Evolutionary conservation across 92 coral and sea anemone genomes (phyloP), one percentile per base, ranked within the genome.

Genomic region (Zoanthus sansibaricus): DNA sequence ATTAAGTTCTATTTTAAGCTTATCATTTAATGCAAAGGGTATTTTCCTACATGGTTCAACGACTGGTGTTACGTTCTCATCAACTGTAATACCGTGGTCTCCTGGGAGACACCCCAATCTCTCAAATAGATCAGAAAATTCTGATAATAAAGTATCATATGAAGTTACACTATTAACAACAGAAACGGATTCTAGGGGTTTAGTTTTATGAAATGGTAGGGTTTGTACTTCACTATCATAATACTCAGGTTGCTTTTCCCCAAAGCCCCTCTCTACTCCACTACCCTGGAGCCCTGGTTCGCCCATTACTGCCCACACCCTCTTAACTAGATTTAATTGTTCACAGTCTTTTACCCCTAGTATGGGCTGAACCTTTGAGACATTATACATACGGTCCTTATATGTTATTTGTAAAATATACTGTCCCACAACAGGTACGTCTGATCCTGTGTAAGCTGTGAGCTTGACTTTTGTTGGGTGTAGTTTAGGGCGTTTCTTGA

Each of bases 111-210:
- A 86, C 9, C 89, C 84, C 54, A 86, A 37, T 0, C 89, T 84
- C 46, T 76, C 76, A 76, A 86, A 86, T 67, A 78, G 64, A 12
- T 86, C 89, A 31, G 83, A 32, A 67, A 75, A 76, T 86, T 86
- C 68, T 45, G 68, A 52, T 12, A 76, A 76, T 76, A 76, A 54
- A 1, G 48, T 16, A 76, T 76, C 18, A 20, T 2, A 48, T 76
- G 67, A 52, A 76, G 17, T 49, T 75, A 75, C 42, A 75, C 79
- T 9, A 75, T 9, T 45, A 45, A 75, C 17, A 75, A 6, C 79
- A 14, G 37, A 1, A 17, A 17, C 62, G 5, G 14, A 10, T 10
- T 75, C 62, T 0, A 33, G 61, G 37, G 21, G 15, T 61, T 49
- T 21, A 51, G 79, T 46, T 48, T 76, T 51, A 32, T 51, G 45